Percentiles rank a stretch among this genome's conserved stretches.
These are phyloP conservation scores for Myotis yumanensis DNA, from an alignment of 2,113 vertebrate genomes.

Conservation along the genomic window DNA sequence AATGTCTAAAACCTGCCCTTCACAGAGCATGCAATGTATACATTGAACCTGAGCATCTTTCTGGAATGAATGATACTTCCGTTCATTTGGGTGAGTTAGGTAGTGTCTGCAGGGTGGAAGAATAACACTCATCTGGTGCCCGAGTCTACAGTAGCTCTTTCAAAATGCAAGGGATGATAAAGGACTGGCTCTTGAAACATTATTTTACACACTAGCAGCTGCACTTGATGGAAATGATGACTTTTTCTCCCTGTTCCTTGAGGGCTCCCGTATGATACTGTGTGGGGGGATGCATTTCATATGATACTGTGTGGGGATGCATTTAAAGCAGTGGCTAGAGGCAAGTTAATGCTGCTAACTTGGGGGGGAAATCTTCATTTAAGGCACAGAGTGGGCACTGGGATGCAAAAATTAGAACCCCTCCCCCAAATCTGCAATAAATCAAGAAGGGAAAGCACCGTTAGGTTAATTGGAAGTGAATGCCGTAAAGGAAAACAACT, in stretches of 20 bases:
- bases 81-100: not conserved
- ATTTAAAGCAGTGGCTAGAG: not conserved
- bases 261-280: not conserved
- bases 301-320: not conserved
- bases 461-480: not conserved
- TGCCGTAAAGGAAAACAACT: not conserved
- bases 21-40: slow-evolving; percentile 8
- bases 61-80: slow-evolving; percentile 9
- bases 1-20: not conserved
- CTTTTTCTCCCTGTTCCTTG: not conserved
- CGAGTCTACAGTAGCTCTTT: not conserved
- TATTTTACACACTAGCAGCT: not conserved
- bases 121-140: not conserved
- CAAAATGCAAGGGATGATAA: not conserved
- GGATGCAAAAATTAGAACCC: not conserved
- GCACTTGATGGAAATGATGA: not conserved
- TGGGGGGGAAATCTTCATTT: not conserved
- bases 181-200: not conserved
- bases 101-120: not conserved
- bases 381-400: not conserved
- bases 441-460: not conserved
- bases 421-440: not conserved
- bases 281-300: not conserved
- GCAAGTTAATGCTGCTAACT: not conserved
- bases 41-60: not conserved